These are phyloP conservation scores for Pseudorhombus dupliciocellatus DNA, from an alignment of 2,113 vertebrate genomes.

Conservation along the genomic window DNA sequence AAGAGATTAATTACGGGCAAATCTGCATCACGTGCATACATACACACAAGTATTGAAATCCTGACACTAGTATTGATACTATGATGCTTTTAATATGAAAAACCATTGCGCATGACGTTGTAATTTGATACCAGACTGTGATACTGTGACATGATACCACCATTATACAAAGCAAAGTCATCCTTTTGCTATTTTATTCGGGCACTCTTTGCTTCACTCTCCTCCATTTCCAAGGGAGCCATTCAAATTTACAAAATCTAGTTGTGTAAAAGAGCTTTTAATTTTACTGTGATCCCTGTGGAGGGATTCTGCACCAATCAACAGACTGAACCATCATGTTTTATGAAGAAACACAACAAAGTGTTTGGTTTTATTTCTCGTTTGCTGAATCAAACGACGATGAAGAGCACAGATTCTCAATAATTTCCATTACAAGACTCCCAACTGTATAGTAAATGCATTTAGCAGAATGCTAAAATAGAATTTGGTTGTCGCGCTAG, in stretches of 20 bases:
- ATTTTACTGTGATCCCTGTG: conserved; percentile 32
- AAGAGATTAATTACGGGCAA: conserved; percentile 27
- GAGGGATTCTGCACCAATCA: conserved; percentile 37
- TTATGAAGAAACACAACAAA: conserved; percentile 66
- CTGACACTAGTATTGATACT: conserved; percentile 28
- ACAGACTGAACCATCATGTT: conserved; percentile 51
- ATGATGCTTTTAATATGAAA: conserved; percentile 33
- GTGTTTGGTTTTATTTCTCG: conserved; percentile 45
- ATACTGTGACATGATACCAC: conserved; percentile 71
- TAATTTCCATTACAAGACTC: conserved; percentile 19
- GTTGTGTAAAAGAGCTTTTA: conserved; percentile 39
- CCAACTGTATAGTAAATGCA: conserved; percentile 50
- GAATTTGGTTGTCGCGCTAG: conserved; percentile 35
- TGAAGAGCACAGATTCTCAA: conserved; percentile 60
- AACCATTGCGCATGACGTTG: conserved; percentile 36
- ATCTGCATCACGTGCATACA: neutral
- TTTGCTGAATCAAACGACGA: conserved; percentile 34
- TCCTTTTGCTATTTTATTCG: conserved; percentile 37
- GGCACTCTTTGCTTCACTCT: conserved; percentile 14
- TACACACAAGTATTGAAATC: conserved; percentile 32
- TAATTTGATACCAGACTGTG: conserved; percentile 62
- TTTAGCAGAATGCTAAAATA: conserved; percentile 36
- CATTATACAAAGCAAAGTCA: conserved; percentile 22
- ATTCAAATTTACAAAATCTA: conserved; percentile 23
- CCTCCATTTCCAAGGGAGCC: conserved; percentile 19